Evolutionary conservation across 1,140 invertebrate species (phyloP).

Genomic region (Drosophila ironensis): DNA sequence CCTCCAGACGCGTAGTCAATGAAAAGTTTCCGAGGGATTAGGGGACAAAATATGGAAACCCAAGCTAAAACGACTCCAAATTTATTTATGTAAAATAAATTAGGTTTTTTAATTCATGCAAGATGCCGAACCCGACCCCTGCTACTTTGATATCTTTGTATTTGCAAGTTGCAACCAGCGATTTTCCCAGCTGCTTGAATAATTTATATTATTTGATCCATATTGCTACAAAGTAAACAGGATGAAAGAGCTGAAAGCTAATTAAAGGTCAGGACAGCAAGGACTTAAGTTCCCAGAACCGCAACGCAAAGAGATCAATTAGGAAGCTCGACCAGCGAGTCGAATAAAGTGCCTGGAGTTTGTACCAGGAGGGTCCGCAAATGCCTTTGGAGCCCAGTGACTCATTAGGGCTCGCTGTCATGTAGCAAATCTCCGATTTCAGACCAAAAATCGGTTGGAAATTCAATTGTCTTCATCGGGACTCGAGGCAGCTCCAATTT

Average conservation of each 20-base stretch:
- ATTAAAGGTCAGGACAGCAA: conserved; percentile 16
- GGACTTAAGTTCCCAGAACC: no score
- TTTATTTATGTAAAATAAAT: no score
- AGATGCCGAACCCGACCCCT: no score
- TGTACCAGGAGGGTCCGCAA: no score
- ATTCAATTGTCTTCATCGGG: conserved; percentile 20
- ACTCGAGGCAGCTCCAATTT: not conserved
- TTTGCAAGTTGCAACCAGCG: no score
- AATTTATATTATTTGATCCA: conserved; percentile 73
- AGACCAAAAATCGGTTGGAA: conserved; percentile 5
- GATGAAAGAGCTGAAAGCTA: conserved; percentile 21
- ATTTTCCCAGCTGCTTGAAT: conserved; percentile 14
- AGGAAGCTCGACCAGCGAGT: no score
- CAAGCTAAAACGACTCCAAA: no score
- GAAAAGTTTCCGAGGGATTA: not conserved
- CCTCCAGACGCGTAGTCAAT: conserved; percentile 6
- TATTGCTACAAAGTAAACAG: conserved; percentile 42
- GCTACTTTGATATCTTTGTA: no score
- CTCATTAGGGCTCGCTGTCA: not conserved
- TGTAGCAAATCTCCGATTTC: not conserved
- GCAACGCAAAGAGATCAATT: no score
- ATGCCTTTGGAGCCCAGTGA: not conserved
- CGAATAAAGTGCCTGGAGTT: no score
- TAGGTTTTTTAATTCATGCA: no score
- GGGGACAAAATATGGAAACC: not conserved